phyloP scores from a whole-genome alignment of 2,888 invertebrate species.

The Dynastes maya region DNA sequence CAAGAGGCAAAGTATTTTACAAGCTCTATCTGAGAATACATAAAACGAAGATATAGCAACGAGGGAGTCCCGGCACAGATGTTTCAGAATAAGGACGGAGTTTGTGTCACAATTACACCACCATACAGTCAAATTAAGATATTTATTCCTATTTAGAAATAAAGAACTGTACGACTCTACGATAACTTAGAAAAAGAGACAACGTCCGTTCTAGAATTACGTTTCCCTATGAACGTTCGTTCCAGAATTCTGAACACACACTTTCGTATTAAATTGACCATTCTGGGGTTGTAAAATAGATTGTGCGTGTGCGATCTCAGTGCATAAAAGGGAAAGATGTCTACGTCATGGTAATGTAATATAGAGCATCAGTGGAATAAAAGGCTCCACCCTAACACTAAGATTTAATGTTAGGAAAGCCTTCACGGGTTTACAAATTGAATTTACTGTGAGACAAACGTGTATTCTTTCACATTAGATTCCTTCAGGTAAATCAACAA shows the following conservation, averaged over 20 bases:
- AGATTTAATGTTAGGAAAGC: constrained; percentile 44
- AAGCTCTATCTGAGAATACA: constrained; percentile 32
- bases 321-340: constrained; percentile 50
- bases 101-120: constrained; percentile 10
- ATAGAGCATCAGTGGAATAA: constrained; percentile 46
- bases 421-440: constrained; percentile 37
- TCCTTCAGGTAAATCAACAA: constrained; percentile 26
- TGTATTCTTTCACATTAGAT: constrained; percentile 14
- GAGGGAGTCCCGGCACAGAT: constrained; percentile 14
- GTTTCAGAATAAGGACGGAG: constrained; percentile 28
- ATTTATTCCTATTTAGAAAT: constrained; percentile 15
- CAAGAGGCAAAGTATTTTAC: constrained; percentile 9
- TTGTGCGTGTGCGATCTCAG: constrained; percentile 42
- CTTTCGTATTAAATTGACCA: constrained; percentile 45
- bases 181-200: not conserved
- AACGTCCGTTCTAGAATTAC: constrained; percentile 5
- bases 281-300: constrained; percentile 46
- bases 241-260: constrained; percentile 31
- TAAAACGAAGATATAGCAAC: constrained; percentile 31
- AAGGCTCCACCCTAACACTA: constrained; percentile 42
- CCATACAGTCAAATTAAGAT: constrained; percentile 27
- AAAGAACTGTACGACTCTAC: not conserved
- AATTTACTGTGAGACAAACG: constrained; percentile 29
- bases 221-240: not conserved
- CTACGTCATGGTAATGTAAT: constrained; percentile 50